Conservation (phyloP, 2,113 vertebrate species). For the Psettodes erumei region DNA sequence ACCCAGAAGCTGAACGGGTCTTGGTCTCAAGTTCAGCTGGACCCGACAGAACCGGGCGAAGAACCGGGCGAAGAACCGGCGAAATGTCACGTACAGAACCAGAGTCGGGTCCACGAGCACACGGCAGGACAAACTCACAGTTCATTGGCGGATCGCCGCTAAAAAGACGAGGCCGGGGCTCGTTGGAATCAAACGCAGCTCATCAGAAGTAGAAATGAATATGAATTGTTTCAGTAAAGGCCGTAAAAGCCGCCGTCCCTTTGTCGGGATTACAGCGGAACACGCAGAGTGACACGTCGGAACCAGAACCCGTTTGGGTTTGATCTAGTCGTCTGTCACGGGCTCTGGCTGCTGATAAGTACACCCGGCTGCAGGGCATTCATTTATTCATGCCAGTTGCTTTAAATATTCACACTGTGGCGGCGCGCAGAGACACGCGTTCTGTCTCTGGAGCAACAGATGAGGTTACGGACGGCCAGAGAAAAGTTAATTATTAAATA, state of each 20-base stretch:
- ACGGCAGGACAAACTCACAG: no score
- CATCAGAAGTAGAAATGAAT: slow-evolving; percentile 55
- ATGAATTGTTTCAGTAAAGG: slow-evolving; percentile 9
- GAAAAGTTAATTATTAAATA: slow-evolving; percentile 65
- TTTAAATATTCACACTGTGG: slow-evolving; percentile 76
- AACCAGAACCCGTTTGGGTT: slow-evolving; percentile 33
- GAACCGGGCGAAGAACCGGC: no score
- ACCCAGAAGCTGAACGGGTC: neutral
- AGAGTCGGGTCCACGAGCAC: no score
- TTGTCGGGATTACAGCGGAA: slow-evolving; percentile 14
- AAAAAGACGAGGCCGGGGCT: no score
- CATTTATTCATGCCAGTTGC: slow-evolving; percentile 71
- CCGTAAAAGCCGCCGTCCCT: neutral
- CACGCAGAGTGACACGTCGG: neutral
- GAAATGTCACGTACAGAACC: no score
- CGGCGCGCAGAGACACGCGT: slow-evolving; percentile 53
- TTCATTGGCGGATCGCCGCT: no score
- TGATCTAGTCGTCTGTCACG: slow-evolving; percentile 53
- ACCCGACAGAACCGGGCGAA: neutral
- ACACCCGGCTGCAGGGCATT: slow-evolving; percentile 56
- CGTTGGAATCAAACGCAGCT: no score
- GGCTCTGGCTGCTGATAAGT: slow-evolving; percentile 55
- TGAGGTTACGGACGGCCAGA: slow-evolving; percentile 40
- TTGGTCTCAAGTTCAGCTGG: neutral
- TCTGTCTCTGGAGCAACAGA: slow-evolving; percentile 48